A percentile compares a stretch with the other conserved stretches of the same genome.
These are phyloP conservation scores for Drosophila cardini DNA, from an alignment of 1,140 invertebrate genomes.

Conservation along the genomic window DNA sequence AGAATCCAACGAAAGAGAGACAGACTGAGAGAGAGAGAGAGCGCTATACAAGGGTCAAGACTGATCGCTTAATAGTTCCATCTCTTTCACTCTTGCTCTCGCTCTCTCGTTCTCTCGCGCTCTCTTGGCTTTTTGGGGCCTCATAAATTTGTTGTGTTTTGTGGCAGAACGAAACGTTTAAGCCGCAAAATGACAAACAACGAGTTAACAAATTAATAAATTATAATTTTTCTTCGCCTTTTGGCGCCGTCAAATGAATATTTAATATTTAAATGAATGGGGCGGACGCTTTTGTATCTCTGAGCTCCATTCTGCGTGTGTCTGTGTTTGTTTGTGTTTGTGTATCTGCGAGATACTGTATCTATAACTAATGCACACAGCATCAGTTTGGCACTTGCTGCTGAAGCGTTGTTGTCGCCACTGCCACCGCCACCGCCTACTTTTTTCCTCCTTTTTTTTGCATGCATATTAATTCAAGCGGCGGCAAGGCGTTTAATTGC, in stretches of 20 bases:
- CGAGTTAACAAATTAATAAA: slow-evolving; percentile 84
- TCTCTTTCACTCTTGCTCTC: not conserved
- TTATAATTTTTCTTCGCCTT: slow-evolving; percentile 64
- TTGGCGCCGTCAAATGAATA: slow-evolving; percentile 52
- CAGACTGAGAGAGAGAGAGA: slow-evolving; percentile 37
- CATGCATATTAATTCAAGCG: slow-evolving; percentile 70
- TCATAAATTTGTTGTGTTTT: slow-evolving; percentile 80
- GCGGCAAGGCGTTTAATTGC: slow-evolving; percentile 66
- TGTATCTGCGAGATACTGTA: slow-evolving; percentile 53
- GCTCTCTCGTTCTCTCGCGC: not conserved
- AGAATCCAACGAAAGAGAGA: slow-evolving; percentile 36
- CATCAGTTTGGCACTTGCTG: slow-evolving; percentile 71
- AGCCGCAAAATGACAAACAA: slow-evolving; percentile 84
- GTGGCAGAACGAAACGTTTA: slow-evolving; percentile 84
- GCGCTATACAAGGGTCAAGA: not conserved
- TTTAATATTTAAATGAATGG: slow-evolving; percentile 60
- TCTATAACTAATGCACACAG: slow-evolving; percentile 70
- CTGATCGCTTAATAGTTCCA: not conserved
- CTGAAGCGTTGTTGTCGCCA: slow-evolving; percentile 13
- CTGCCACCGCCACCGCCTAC: slow-evolving; percentile 35
- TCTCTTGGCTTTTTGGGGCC: slow-evolving; percentile 43
- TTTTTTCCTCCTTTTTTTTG: slow-evolving; percentile 40
- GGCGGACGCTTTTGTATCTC: slow-evolving; percentile 20
- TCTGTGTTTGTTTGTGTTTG: not conserved
- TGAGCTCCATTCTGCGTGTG: slow-evolving; percentile 20